phyloP scores from a whole-genome alignment of 2,888 invertebrate genomes.

The Polydrusus tereticollis region DNA sequence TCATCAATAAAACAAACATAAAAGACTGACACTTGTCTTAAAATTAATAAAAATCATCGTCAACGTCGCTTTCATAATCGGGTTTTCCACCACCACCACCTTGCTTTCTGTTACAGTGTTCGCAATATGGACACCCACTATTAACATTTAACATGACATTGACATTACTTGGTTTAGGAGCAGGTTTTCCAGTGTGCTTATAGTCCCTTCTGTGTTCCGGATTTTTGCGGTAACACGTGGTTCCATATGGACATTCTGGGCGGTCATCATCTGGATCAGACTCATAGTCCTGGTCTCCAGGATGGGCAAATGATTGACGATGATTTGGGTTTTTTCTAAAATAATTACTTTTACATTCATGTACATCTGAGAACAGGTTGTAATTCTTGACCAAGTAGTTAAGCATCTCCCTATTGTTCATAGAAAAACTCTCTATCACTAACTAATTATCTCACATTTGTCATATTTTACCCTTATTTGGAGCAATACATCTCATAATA shows the following conservation, averaged over 20 bases:
- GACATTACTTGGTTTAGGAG: constrained; percentile 52
- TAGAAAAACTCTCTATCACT: too few relatives aligned
- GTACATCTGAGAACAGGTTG: too few relatives aligned
- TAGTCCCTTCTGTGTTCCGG: constrained; percentile 71
- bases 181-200: constrained; percentile 65
- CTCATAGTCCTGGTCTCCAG: constrained; percentile 74
- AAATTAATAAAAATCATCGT: constrained; percentile 43
- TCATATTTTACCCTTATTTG: too few relatives aligned
- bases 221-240: constrained; percentile 71
- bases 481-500: too few relatives aligned
- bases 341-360: constrained; percentile 20
- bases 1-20: not conserved
- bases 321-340: constrained; percentile 75
- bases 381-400: too few relatives aligned
- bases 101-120: constrained; percentile 49
- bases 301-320: constrained; percentile 74
- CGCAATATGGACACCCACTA: constrained; percentile 48
- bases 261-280: constrained; percentile 63
- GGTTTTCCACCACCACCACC: constrained; percentile 40
- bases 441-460: too few relatives aligned
- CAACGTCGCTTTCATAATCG: constrained; percentile 53
- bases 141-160: constrained; percentile 40
- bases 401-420: too few relatives aligned
- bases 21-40: not conserved
- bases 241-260: constrained; percentile 73